phyloP scores from a whole-genome alignment of 1,140 invertebrate species.

The Grapholita molesta region DNA sequence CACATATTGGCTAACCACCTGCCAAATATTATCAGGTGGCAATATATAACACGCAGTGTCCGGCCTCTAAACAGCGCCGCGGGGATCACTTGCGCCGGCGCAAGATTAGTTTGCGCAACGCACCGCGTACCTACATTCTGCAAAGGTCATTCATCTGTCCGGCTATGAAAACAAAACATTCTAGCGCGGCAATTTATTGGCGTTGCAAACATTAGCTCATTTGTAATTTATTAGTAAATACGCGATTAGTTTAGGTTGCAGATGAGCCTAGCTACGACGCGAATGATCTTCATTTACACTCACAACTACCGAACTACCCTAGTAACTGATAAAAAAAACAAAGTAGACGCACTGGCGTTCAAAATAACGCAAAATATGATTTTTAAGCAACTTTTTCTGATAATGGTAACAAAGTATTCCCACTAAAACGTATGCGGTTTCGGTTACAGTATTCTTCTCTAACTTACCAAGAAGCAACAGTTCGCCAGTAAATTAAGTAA shows the following conservation, averaged over 20 bases:
- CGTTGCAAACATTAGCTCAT: conserved; percentile 32
- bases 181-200: conserved; percentile 37
- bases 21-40: background rate
- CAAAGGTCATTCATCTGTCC: conserved; percentile 15
- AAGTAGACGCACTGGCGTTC: too few relatives aligned
- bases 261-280: background rate
- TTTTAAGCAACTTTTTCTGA: too few relatives aligned
- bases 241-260: too few relatives aligned
- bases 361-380: too few relatives aligned
- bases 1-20: background rate
- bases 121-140: background rate
- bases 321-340: too few relatives aligned
- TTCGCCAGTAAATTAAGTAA: background rate
- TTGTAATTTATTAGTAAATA: background rate
- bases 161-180: conserved; percentile 22
- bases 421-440: too few relatives aligned
- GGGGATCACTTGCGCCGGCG: background rate
- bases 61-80: background rate
- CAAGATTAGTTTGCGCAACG: conserved; percentile 1
- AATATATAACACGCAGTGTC: background rate
- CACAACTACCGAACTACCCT: too few relatives aligned
- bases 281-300: too few relatives aligned
- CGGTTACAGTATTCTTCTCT: background rate
- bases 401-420: too few relatives aligned
- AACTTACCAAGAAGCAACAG: background rate